phyloP scores from a whole-genome alignment of 92 coral and sea anemone genomes.

The Diadumene lineata region DNA sequence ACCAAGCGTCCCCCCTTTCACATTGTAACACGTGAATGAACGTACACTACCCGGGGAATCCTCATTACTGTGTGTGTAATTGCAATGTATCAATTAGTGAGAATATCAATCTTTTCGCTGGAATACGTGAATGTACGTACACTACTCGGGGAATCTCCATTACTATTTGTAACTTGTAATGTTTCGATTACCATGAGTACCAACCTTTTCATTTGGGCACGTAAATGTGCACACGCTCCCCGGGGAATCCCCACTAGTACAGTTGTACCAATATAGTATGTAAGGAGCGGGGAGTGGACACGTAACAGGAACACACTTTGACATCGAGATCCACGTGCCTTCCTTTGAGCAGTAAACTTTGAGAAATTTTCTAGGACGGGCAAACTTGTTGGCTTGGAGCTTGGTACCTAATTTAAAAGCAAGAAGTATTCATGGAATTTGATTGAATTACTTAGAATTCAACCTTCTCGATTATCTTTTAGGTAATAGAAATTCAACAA shows the following conservation, averaged over 20 bases:
- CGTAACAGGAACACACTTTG: constrained; percentile 63
- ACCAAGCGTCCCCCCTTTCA: no score
- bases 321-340: constrained; percentile 70
- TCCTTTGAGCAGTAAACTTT: constrained; percentile 76
- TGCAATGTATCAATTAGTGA: no score
- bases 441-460: no score
- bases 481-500: no score
- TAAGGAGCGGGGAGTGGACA: constrained; percentile 50
- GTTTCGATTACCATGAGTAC: no score
- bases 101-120: no score
- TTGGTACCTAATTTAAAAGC: constrained; percentile 51
- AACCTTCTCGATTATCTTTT: no score
- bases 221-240: constrained; percentile 72
- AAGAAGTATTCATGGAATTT: neutral
- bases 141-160: no score
- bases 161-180: neutral
- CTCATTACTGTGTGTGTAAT: no score
- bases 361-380: constrained; percentile 31
- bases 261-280: constrained; percentile 80
- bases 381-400: constrained; percentile 34
- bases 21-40: no score
- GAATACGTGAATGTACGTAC: no score
- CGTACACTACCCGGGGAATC: no score
- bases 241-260: constrained; percentile 54
- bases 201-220: constrained; percentile 78